A percentile compares a stretch with the other conserved stretches of the same genome.
phyloP scores from a whole-genome alignment of 2,113 vertebrate genomes.

The Sinosuthora webbiana region DNA sequence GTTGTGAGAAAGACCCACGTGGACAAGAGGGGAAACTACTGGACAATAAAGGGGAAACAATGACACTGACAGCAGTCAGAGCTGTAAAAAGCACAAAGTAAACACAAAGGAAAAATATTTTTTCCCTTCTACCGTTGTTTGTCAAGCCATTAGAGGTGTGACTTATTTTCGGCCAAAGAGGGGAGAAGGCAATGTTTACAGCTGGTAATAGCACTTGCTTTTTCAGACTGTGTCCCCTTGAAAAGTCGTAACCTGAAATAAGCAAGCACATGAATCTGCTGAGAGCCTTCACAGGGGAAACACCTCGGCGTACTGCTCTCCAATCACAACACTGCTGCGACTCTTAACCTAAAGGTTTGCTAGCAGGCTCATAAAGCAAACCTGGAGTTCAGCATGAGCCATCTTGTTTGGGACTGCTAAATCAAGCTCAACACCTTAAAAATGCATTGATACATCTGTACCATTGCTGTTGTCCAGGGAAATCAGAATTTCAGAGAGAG shows the following conservation, averaged over 20 bases:
- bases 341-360: background rate
- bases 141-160: background rate
- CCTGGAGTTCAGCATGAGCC: background rate
- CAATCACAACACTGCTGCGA: background rate
- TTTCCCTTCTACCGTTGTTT: conserved; percentile 38
- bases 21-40: conserved; percentile 48
- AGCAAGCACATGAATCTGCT: background rate
- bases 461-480: background rate
- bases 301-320: background rate
- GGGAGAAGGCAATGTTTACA: background rate
- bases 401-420: background rate
- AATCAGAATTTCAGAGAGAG: background rate
- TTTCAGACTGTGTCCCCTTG: background rate
- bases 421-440: background rate
- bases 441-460: background rate
- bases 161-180: background rate
- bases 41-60: conserved; percentile 64
- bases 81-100: conserved; percentile 50
- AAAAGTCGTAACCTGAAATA: background rate
- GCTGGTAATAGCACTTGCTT: background rate
- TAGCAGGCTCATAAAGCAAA: background rate
- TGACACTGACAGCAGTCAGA: conserved; percentile 45
- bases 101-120: conserved; percentile 40
- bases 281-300: background rate
- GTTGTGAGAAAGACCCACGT: conserved; percentile 50